These are phyloP conservation scores for Desmophyllum pertusum DNA, from an alignment of 92 coral and sea anemone genomes.

Conservation along the genomic window DNA sequence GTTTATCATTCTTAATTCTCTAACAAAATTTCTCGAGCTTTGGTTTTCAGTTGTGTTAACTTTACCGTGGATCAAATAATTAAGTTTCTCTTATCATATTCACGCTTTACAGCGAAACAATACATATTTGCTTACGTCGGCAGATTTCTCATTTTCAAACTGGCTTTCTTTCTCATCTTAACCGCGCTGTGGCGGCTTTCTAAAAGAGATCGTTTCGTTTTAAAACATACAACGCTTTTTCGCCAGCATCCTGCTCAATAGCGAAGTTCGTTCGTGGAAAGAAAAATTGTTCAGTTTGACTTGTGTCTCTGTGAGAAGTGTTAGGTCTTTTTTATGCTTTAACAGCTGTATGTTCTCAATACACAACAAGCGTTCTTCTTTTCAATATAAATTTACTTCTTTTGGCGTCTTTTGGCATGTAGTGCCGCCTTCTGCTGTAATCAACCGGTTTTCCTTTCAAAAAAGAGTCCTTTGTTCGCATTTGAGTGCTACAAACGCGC, in stretches of 20 bases:
- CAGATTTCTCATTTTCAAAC: neutral
- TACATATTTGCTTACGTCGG: conserved; percentile 31
- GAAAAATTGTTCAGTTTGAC: conserved; percentile 1
- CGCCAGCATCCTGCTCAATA: neutral
- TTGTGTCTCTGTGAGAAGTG: neutral
- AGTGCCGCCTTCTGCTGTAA: conserved; percentile 39
- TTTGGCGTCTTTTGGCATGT: neutral
- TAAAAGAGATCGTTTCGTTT: neutral
- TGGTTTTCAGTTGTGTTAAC: conserved; percentile 15
- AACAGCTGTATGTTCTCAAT: conserved; percentile 8
- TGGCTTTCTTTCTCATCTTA: neutral
- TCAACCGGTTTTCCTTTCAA: conserved; percentile 21
- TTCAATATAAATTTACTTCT: conserved; percentile 6
- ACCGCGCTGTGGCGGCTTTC: neutral
- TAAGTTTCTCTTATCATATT: neutral
- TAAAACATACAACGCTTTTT: neutral
- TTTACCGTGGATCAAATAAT: neutral
- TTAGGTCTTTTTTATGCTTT: neutral
- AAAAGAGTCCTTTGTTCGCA: conserved; percentile 2
- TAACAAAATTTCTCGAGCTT: neutral
- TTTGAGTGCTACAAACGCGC: neutral
- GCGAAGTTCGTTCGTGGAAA: neutral
- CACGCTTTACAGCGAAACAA: conserved; percentile 18
- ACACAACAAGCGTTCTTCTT: conserved; percentile 19
- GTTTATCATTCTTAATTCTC: neutral